Percentiles rank a stretch among this genome's conserved stretches.
phyloP scores from a whole-genome alignment of 2,888 invertebrate genomes.

The Rhogogaster chlorosoma region DNA sequence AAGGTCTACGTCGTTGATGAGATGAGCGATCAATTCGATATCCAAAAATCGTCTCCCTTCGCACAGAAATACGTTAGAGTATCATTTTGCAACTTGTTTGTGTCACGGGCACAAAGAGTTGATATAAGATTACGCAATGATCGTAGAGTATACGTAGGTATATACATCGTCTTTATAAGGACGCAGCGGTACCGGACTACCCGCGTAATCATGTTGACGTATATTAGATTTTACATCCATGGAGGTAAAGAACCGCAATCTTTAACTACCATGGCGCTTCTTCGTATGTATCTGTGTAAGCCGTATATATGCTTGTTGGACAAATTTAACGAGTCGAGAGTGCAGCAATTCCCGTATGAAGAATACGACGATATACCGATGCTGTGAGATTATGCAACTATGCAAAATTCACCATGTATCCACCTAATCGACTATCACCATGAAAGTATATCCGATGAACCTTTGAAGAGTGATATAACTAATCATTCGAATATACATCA shows the following conservation, averaged over 20 bases:
- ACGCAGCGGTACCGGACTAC: neutral
- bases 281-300: neutral
- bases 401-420: neutral
- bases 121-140: neutral
- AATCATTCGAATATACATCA: too few species aligned
- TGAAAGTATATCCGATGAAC: neutral
- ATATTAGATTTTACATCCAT: neutral
- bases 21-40: neutral
- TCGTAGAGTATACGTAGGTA: neutral
- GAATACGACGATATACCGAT: neutral
- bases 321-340: neutral
- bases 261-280: neutral
- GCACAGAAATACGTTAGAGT: neutral
- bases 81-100: neutral
- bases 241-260: neutral
- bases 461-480: too few species aligned
- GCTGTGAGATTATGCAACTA: neutral
- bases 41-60: too few species aligned
- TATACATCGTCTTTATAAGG: neutral
- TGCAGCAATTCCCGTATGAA: neutral
- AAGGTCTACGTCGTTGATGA: too few species aligned
- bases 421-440: neutral
- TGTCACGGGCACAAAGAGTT: neutral
- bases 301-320: neutral
- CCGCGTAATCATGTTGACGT: neutral